Evolutionary conservation across 2,113 vertebrate genomes (phyloP).

Genomic region (Trematocara zebra): DNA sequence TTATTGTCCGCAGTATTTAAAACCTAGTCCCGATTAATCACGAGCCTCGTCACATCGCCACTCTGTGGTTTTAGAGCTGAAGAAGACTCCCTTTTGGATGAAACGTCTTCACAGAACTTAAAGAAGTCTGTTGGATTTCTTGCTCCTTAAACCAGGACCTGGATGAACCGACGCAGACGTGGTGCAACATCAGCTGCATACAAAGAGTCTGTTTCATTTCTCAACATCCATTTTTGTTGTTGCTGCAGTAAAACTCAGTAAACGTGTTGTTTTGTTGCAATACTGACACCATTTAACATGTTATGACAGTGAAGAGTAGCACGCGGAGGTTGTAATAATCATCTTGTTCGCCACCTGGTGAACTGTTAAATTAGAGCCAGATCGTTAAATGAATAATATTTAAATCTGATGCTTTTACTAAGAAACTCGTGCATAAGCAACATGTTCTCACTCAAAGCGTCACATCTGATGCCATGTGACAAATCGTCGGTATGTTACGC

Average conservation of each 20-base stretch:
- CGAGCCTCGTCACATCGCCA: background rate
- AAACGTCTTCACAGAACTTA: accelerated
- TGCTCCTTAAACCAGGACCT: background rate
- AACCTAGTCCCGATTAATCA: background rate
- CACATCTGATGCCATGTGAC: background rate
- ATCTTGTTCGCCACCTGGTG: background rate
- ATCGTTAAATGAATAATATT: background rate
- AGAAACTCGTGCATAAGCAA: background rate
- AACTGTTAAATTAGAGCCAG: background rate
- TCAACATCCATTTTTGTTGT: background rate
- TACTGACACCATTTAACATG: background rate
- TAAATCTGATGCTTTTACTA: background rate
- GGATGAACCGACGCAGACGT: background rate
- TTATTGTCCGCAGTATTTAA: background rate
- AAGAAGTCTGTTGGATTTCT: background rate
- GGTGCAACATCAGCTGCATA: background rate
- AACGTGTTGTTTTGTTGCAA: background rate
- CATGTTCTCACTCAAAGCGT: background rate
- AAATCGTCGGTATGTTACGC: background rate
- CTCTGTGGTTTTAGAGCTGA: background rate
- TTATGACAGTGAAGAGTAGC: background rate
- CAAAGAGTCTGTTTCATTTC: background rate
- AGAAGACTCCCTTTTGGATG: background rate
- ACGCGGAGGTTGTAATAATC: background rate
- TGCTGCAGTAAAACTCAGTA: background rate